Evolutionary conservation across 2,888 invertebrate genomes (phyloP).

Genomic region (Chrysomela aeneicollis): DNA sequence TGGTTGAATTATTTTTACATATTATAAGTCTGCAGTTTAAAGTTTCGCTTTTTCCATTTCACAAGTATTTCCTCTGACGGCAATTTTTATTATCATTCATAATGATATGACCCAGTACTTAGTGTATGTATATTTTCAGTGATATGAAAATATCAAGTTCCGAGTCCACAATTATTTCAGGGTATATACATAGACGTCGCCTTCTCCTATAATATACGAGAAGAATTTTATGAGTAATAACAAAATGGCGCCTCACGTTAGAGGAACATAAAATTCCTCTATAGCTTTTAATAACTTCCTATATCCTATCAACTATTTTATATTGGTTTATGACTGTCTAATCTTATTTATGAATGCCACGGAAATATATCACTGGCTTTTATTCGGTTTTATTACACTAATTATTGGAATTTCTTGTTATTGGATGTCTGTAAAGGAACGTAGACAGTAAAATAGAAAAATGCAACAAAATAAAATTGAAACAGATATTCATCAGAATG

Average conservation of each 20-base stretch:
- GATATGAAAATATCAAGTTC: too few relatives aligned
- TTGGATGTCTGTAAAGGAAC: background rate
- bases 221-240: slow-evolving; percentile 23
- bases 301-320: slow-evolving; percentile 14
- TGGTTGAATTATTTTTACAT: too few relatives aligned
- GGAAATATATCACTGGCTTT: background rate
- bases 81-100: too few relatives aligned
- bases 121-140: too few relatives aligned
- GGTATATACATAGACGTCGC: too few relatives aligned
- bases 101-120: too few relatives aligned
- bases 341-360: slow-evolving; percentile 15
- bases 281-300: slow-evolving; percentile 18
- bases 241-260: slow-evolving; percentile 24
- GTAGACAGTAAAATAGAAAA: too few relatives aligned
- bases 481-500: background rate
- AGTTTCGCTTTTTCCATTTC: too few relatives aligned
- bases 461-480: too few relatives aligned
- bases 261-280: slow-evolving; percentile 17
- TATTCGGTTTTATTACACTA: background rate
- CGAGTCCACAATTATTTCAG: too few relatives aligned
- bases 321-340: slow-evolving; percentile 18
- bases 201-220: slow-evolving; percentile 4
- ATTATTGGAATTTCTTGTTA: background rate
- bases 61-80: too few relatives aligned
- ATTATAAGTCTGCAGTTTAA: too few relatives aligned